Evolutionary conservation across 2,113 vertebrate genomes (phyloP), one percentile per base, ranked within the genome.

Genomic region (Silurus glanis): DNA sequence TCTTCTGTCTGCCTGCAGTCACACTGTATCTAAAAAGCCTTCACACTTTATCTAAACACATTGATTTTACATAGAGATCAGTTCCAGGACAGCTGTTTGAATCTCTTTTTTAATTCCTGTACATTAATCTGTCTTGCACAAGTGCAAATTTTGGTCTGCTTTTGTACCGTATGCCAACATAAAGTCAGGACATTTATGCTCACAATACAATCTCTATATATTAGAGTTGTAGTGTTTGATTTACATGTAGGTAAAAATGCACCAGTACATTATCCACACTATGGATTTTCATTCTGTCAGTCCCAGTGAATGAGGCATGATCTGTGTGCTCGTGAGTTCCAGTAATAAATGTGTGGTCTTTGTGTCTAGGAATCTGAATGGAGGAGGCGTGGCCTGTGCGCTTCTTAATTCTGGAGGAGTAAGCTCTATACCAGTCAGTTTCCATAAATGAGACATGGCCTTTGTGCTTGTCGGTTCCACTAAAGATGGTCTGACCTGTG

Each of bases 41-140:
- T 28, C 72, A 28, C 23, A 45, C 83, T 21, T 78, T 37, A 56
- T 59, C 74, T 64, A 17, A 37, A 19, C 71, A 78, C 59, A 64
- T 78, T 10, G 58, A 66, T 78, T 78, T 84, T 78, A 64, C 67
- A 56, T 83, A 72, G 49, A 56, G 74, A n/a, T 47, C 17, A 64
- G 59, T 78, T 51, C 58, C 75, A 37, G 59, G 45, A 25, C 59
- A 78, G n/a, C 51, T 14, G 64, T 72, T 72, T 83, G 28, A n/a
- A 59, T 74, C 21, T 74, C 19, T 59, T 76, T 80, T 25, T 53
- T 58, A 37, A 79, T 56, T 56, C n/a, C 25, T 56, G 53, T 79
- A 19, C 59, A 37, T 80, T 80, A 59, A 80, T 80, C 56, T 21
- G 51, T 28, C 23, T 7, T 78, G 75, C 74, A 6, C 6, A 6